A percentile compares a stretch with the other conserved stretches of the same genome.
phyloP scores from a whole-genome alignment of 2,113 vertebrate genomes.

The Zapornia atra region DNA sequence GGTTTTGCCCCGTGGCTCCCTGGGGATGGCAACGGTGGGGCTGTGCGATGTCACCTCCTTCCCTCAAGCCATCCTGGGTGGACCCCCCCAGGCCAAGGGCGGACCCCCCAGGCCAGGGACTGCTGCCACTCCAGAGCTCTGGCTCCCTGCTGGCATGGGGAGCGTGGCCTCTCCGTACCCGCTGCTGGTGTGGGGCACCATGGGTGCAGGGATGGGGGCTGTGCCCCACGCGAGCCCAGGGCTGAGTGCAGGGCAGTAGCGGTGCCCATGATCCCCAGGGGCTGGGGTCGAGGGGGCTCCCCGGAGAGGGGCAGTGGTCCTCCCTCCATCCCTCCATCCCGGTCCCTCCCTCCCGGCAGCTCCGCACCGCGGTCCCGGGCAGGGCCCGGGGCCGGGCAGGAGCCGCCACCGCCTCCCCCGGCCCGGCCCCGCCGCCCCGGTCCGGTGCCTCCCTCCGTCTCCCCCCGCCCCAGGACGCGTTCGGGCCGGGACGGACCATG shows the following conservation, averaged over 20 bases:
- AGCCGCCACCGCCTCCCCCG: neutral
- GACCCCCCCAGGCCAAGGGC: too few relatives aligned
- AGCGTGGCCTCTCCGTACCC: neutral
- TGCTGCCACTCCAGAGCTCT: neutral
- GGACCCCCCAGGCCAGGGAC: too few relatives aligned
- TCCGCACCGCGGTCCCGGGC: slow-evolving; percentile 39
- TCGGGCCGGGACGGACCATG: slow-evolving; percentile 86
- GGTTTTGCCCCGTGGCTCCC: neutral
- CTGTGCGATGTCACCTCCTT: neutral
- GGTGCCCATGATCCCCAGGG: too few relatives aligned
- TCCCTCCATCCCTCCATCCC: neutral
- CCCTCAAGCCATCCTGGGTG: neutral
- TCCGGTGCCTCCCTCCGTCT: neutral
- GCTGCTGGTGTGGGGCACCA: neutral
- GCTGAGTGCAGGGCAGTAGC: neutral
- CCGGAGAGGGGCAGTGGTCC: neutral
- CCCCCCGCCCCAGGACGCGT: slow-evolving; percentile 69
- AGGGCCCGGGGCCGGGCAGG: slow-evolving; percentile 26
- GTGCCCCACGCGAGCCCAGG: neutral
- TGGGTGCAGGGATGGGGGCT: neutral
- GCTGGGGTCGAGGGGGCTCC: neutral
- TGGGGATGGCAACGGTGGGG: neutral
- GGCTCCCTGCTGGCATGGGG: neutral
- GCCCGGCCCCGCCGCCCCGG: neutral
- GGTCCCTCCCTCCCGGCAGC: slow-evolving; percentile 35